Percentiles rank a stretch among this genome's conserved stretches.
Evolutionary conservation across 2,797 vertebrate genomes (phyloP).

Genomic region (Eremophila alpestris): DNA sequence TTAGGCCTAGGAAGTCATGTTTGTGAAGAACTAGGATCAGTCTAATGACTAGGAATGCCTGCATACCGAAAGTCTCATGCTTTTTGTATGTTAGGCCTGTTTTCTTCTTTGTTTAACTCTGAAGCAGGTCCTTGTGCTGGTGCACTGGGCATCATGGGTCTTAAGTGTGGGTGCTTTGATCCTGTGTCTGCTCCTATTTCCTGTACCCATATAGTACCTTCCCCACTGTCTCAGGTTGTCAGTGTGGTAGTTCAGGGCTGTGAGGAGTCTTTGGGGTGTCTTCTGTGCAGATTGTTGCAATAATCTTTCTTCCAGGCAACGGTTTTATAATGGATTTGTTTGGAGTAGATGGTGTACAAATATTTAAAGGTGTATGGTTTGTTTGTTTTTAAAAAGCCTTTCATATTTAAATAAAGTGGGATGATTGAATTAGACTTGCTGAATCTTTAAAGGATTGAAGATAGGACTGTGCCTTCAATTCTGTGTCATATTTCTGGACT

Average conservation of each 20-base stretch:
- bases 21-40: not conserved
- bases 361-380: not conserved
- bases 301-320: not conserved
- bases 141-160: not conserved
- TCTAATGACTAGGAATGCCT: not conserved
- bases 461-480: not conserved
- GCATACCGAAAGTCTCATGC: accelerated
- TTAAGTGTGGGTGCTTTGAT: not conserved
- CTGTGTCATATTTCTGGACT: not conserved
- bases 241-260: not conserved
- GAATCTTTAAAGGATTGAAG: not conserved
- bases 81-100: not conserved
- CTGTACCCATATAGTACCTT: not conserved
- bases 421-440: not conserved
- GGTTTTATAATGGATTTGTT: not conserved
- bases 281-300: not conserved
- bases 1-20: not conserved
- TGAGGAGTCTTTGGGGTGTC: not conserved
- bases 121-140: not conserved
- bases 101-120: not conserved
- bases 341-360: not conserved
- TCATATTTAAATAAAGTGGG: not conserved
- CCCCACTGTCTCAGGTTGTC: accelerated
- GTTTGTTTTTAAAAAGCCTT: not conserved
- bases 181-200: not conserved